phyloP scores from a whole-genome alignment of 2,113 vertebrate genomes.

The Pelusios castaneus region DNA sequence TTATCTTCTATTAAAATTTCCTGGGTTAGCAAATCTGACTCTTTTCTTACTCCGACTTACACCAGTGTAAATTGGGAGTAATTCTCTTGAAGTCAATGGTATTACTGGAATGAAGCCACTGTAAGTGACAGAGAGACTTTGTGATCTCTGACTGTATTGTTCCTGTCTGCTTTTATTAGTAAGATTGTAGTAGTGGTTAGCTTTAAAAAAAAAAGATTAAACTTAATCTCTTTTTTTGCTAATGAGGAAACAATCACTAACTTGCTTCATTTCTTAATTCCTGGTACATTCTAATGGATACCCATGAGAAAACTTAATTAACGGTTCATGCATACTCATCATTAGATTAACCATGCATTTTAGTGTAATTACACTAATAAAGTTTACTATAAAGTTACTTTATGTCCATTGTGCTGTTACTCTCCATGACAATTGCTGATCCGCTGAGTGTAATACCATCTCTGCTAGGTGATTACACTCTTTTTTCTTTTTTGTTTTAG shows the following conservation, averaged over 20 bases:
- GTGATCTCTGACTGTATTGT: slow-evolving; percentile 35
- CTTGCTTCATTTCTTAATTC: slow-evolving; percentile 38
- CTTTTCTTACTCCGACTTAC: neutral
- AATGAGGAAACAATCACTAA: slow-evolving; percentile 36
- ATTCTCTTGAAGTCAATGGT: neutral
- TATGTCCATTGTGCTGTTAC: neutral
- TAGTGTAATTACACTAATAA: slow-evolving; percentile 6
- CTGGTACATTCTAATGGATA: slow-evolving; percentile 14
- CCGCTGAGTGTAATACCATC: neutral
- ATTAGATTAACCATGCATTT: slow-evolving; percentile 41
- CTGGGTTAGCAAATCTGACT: slow-evolving; percentile 33
- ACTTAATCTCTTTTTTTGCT: slow-evolving; percentile 14
- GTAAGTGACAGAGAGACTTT: neutral
- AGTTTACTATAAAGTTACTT: slow-evolving; percentile 25
- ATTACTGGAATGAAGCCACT: neutral
- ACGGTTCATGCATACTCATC: slow-evolving; percentile 16
- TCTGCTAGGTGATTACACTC: neutral
- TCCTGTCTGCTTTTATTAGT: slow-evolving; percentile 35
- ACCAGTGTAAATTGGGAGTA: slow-evolving; percentile 14
- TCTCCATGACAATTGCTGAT: slow-evolving; percentile 15
- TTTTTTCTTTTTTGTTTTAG: slow-evolving; percentile 11
- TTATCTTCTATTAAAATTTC: slow-evolving; percentile 26
- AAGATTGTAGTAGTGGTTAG: slow-evolving; percentile 26
- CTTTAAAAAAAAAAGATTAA: too few relatives aligned
- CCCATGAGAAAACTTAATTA: slow-evolving; percentile 28